Evolutionary conservation across 2,797 vertebrate genomes (phyloP), one percentile per base, ranked within the genome.

Genomic region (Sebastes diaconus): DNA sequence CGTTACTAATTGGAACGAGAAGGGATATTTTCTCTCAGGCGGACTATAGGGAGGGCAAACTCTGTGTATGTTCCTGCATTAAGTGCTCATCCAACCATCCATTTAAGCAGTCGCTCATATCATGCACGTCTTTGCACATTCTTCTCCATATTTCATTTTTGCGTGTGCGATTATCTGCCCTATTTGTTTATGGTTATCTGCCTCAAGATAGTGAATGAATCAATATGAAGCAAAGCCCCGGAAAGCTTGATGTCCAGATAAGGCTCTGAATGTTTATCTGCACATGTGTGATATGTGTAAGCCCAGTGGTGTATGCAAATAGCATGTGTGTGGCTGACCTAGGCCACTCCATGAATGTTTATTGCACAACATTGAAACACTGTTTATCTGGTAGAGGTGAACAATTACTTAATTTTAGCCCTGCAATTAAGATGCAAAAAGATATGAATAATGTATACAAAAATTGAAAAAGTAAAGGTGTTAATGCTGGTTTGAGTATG

Each of bases 111-210:
- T 64, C 80, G 79, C 71, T 84, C 74, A 39, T 64, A 84, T 80
- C 46, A 59, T 64, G 74, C 61, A 68, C 24, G 60, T 36, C 75
- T 80, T 82, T 69, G 59, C 46, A 73, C 69, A 66, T 84, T 84
- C 16, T 52, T 79, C 63, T 73, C 71, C 46, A 82, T 73, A 73
- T 87, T 79, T 82, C 24, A 84, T 84, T 79, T 79, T 81, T 67
- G 66, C 73, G 50, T 65, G 66, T 72, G 64, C 67, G 84, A 83
- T 93, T 85, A 81, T 87, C 68, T 90, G 73, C 68, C 68, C 73
- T 80, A 79, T 87, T 90, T 89, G 84, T 89, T 88, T 90, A 75
- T 84, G 68, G 55, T 79, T 88, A 83, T 90, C 86, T 81, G 61
- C 84, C 82, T 36, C 4, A 55, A 84, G 79, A 91, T 68, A 82